Percentiles rank a stretch among this genome's conserved stretches.
These are phyloP conservation scores for Alaudala cheleensis DNA, from an alignment of 2,113 vertebrate genomes.

Conservation along the genomic window DNA sequence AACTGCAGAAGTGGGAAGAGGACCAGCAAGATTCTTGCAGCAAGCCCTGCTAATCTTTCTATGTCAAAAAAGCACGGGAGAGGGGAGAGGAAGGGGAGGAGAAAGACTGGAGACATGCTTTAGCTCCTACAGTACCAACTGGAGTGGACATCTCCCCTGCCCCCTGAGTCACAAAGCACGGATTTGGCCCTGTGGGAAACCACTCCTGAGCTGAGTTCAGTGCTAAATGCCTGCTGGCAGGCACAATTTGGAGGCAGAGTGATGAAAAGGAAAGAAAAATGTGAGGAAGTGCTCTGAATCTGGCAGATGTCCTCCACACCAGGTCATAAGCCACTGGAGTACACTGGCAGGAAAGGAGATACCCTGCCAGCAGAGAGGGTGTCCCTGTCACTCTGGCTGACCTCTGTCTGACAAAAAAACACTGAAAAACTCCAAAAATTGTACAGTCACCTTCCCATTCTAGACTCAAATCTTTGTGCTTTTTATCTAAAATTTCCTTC, in stretches of 20 bases:
- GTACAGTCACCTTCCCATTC: background rate
- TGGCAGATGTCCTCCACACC: background rate
- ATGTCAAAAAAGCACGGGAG: background rate
- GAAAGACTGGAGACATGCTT: background rate
- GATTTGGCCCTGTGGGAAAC: rapidly evolving
- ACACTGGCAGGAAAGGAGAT: background rate
- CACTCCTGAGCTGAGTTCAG: background rate
- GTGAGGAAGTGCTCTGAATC: background rate
- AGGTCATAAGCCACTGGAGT: background rate
- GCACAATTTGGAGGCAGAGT: background rate
- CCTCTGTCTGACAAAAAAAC: background rate
- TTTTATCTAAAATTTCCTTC: background rate
- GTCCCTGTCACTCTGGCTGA: background rate
- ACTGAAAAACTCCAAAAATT: background rate
- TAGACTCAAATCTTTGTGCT: background rate
- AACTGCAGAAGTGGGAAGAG: background rate
- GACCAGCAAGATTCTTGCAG: background rate
- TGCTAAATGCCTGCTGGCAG: background rate
- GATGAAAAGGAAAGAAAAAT: background rate
- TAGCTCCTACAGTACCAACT: background rate
- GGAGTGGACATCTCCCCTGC: background rate
- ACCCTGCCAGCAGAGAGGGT: background rate
- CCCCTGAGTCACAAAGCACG: background rate
- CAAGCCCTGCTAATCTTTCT: background rate
- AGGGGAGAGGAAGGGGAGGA: background rate